phyloP scores from a whole-genome alignment of 2,113 vertebrate genomes.

The Xenotilapia longispinis region DNA sequence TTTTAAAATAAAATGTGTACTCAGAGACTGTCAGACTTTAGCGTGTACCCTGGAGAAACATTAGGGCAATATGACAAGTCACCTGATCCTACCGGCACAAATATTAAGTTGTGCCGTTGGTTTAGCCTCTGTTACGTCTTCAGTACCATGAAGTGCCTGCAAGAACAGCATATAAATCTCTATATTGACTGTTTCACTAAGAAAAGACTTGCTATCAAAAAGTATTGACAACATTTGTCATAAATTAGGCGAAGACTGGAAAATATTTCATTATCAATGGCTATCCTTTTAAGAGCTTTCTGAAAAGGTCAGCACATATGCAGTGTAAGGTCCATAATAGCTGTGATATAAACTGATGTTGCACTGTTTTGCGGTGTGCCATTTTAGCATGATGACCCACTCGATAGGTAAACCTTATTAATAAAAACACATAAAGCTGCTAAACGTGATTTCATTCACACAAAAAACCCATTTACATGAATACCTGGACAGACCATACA shows the following conservation, averaged over 20 bases:
- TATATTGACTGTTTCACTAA: conserved; percentile 16
- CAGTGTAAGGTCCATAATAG: neutral
- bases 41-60: neutral
- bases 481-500: neutral
- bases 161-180: conserved; percentile 16
- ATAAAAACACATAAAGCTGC: neutral
- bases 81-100: neutral
- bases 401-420: neutral
- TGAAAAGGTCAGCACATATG: conserved; percentile 32
- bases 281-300: conserved; percentile 36
- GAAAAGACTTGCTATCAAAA: conserved; percentile 18
- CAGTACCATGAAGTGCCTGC: neutral
- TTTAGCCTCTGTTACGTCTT: neutral
- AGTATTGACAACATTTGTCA: conserved; percentile 33
- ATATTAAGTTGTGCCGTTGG: neutral
- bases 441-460: neutral
- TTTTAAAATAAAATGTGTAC: neutral
- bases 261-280: conserved; percentile 33
- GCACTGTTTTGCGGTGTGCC: neutral
- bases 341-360: neutral
- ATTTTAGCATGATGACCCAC: neutral
- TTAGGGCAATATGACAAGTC: neutral
- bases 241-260: conserved; percentile 24
- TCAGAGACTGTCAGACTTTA: neutral
- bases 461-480: neutral